phyloP scores from a whole-genome alignment of 2,888 invertebrate genomes.

The Anodontia alba region DNA sequence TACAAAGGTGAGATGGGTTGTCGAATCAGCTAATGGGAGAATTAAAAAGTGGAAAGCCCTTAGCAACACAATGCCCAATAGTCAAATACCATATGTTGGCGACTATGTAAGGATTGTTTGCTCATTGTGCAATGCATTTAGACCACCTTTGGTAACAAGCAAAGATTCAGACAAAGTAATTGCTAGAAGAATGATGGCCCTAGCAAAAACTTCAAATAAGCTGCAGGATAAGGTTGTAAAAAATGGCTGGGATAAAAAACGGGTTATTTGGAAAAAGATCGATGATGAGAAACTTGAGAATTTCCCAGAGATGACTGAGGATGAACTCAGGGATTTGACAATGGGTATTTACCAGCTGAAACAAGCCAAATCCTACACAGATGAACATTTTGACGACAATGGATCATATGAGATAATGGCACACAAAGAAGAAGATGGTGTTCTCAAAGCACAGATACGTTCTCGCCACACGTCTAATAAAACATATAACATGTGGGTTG shows the following conservation, averaged over 20 bases:
- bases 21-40: slow-evolving; percentile 19
- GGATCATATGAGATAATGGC: no score
- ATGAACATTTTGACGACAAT: no score
- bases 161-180: neutral
- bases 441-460: no score
- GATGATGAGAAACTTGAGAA: neutral
- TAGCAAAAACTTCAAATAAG: neutral
- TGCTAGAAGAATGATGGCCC: neutral
- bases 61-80: slow-evolving; percentile 3
- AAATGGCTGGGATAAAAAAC: neutral
- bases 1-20: slow-evolving; percentile 34
- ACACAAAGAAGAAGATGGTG: no score
- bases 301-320: no score
- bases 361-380: no score
- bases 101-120: slow-evolving; percentile 9
- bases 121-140: slow-evolving; percentile 7
- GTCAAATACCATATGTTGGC: slow-evolving; percentile 3
- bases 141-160: neutral
- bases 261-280: neutral
- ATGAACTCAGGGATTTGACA: no score
- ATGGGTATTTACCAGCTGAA: no score
- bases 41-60: slow-evolving; percentile 33
- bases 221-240: neutral
- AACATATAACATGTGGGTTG: no score
- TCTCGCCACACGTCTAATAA: no score